These are phyloP conservation scores for Allophyes oxyacanthae DNA, from an alignment of 2,888 invertebrate genomes.

Conservation along the genomic window DNA sequence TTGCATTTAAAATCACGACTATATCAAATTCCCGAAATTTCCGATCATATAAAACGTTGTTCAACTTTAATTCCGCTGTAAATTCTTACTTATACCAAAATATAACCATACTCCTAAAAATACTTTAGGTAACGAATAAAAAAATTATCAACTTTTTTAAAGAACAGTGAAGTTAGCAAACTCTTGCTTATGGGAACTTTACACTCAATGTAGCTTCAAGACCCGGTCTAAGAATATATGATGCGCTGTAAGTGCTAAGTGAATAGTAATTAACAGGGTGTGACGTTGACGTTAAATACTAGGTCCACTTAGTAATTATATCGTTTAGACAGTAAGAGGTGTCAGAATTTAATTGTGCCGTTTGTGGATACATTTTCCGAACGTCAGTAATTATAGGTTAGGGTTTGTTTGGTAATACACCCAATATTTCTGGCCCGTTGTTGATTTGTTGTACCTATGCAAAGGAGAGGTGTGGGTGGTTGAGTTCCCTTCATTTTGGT, in stretches of 20 bases:
- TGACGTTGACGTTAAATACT: slow-evolving; percentile 5
- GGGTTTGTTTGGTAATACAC: neutral
- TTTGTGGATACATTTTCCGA: slow-evolving; percentile 12
- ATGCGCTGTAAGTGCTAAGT: slow-evolving; percentile 13
- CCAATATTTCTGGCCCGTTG: neutral
- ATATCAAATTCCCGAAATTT: too few relatives aligned
- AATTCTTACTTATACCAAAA: too few relatives aligned
- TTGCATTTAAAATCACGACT: too few relatives aligned
- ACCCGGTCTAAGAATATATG: slow-evolving; percentile 8
- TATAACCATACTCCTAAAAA: neutral
- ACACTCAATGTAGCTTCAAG: slow-evolving; percentile 1
- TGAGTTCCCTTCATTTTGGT: too few relatives aligned
- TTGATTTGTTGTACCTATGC: too few relatives aligned
- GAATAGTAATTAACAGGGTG: slow-evolving; percentile 26
- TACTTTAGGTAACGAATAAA: too few relatives aligned
- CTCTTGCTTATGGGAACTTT: neutral
- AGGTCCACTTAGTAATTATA: slow-evolving; percentile 29
- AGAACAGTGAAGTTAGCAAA: neutral
- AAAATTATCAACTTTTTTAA: neutral
- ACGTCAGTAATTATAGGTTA: slow-evolving; percentile 31
- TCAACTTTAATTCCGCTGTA: too few relatives aligned
- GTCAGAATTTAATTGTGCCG: slow-evolving; percentile 21
- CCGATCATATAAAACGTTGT: too few relatives aligned
- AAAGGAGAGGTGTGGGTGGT: too few relatives aligned
- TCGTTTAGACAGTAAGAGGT: slow-evolving; percentile 24